Evolutionary conservation across 2,888 invertebrate species (phyloP).

Genomic region (Ganaspis brasiliensis): DNA sequence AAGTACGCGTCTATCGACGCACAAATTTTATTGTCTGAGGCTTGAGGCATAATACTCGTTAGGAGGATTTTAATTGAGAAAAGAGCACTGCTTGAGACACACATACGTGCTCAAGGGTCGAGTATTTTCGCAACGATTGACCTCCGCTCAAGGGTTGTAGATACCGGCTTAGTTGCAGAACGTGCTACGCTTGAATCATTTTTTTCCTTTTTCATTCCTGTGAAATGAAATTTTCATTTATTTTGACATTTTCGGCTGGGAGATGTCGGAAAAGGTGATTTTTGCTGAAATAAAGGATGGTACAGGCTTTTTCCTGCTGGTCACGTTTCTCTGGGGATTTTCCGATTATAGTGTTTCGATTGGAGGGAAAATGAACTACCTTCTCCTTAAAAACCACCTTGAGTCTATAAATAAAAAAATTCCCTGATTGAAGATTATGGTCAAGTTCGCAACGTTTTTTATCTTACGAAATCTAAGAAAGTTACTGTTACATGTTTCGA

Average conservation of each 20-base stretch:
- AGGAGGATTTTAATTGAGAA: constrained; percentile 23
- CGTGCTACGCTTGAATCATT: not conserved
- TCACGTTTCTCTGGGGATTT: constrained; percentile 24
- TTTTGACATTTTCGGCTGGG: no score
- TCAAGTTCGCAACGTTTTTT: no score
- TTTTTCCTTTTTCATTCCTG: no score
- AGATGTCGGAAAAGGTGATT: no score
- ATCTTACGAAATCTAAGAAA: no score
- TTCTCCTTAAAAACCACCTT: not conserved
- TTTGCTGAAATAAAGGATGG: no score
- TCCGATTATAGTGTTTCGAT: constrained; percentile 12
- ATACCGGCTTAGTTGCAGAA: not conserved
- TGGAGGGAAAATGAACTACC: constrained; percentile 14
- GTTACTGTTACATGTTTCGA: no score
- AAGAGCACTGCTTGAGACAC: constrained; percentile 54
- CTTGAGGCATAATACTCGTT: not conserved
- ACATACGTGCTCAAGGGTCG: constrained; percentile 54
- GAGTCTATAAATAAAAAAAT: not conserved
- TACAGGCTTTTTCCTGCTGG: not conserved
- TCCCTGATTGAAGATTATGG: no score
- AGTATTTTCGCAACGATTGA: constrained; percentile 53
- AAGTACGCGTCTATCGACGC: constrained; percentile 9
- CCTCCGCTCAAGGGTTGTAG: constrained; percentile 47
- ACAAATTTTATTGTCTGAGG: not conserved
- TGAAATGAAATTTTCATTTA: no score